phyloP scores from a whole-genome alignment of 2,888 invertebrate species.

The Tenthredo distinguenda region DNA sequence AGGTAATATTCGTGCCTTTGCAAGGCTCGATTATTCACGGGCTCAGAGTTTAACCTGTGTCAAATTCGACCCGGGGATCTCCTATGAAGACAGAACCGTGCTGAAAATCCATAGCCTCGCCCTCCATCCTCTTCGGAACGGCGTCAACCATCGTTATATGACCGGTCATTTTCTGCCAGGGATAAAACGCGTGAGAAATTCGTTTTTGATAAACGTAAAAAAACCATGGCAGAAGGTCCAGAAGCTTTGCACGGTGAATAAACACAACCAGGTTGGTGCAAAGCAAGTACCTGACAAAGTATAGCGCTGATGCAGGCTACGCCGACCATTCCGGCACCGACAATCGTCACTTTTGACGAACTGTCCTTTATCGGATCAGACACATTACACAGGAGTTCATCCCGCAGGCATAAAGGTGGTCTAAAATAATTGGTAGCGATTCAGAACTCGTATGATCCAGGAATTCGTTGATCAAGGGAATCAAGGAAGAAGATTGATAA shows the following conservation, averaged over 20 bases:
- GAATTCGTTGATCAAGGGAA: not conserved
- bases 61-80: conserved; percentile 80
- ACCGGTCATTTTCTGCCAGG: conserved; percentile 79
- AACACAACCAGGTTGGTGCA: not conserved
- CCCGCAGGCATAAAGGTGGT: conserved; percentile 66
- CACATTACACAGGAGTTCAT: conserved; percentile 71
- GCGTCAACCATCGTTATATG: conserved; percentile 83
- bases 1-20: not conserved
- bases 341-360: conserved; percentile 81
- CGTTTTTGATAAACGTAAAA: not conserved
- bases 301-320: conserved; percentile 82
- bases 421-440: conserved; percentile 44
- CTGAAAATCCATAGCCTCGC: conserved; percentile 83
- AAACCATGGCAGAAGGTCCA: not conserved
- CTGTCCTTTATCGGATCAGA: conserved; percentile 72
- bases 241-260: not conserved
- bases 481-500: not conserved
- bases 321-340: conserved; percentile 84
- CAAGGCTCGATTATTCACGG: not conserved
- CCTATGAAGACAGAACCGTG: conserved; percentile 81
- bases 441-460: not conserved
- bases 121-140: conserved; percentile 81
- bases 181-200: not conserved
- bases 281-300: conserved; percentile 80
- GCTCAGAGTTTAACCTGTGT: conserved; percentile 78